Conservation (phyloP, 2,888 invertebrate genomes). For the Amblyjoppa proteus region DNA sequence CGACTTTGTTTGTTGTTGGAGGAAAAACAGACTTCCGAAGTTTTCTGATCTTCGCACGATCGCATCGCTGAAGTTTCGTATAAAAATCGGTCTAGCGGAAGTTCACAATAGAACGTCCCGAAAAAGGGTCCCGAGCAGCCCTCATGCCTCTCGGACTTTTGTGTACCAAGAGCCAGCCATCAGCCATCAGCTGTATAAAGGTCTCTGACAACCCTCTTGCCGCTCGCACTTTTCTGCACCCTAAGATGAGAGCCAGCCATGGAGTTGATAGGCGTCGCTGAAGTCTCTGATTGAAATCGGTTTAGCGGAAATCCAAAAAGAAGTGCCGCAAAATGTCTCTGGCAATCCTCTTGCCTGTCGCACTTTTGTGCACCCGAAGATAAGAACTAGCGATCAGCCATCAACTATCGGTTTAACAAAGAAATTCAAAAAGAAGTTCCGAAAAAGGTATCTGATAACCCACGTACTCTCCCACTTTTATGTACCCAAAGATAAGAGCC, state of each 20-base stretch:
- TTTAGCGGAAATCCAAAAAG: too few species aligned
- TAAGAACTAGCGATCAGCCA: too few species aligned
- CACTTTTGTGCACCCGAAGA: too few species aligned
- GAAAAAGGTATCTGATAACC: background rate
- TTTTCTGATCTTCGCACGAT: too few species aligned
- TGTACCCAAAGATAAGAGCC: background rate
- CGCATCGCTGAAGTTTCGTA: too few species aligned
- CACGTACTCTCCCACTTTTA: background rate
- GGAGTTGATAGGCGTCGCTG: background rate
- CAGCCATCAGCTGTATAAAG: background rate
- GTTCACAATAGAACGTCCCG: too few species aligned
- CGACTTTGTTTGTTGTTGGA: background rate
- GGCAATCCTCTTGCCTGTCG: too few species aligned
- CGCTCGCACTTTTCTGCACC: background rate
- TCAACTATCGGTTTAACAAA: too few species aligned
- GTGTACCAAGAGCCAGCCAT: background rate
- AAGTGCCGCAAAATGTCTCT: too few species aligned
- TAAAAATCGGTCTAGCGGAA: too few species aligned
- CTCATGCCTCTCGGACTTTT: background rate
- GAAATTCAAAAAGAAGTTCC: background rate
- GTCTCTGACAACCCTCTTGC: background rate
- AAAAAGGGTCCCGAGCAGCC: background rate
- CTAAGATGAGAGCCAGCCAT: background rate
- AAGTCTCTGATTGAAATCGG: too few species aligned
- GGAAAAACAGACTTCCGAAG: too few species aligned